Evolutionary conservation across 2,797 vertebrate species (phyloP).

Genomic region (Tragopan temminckii): DNA sequence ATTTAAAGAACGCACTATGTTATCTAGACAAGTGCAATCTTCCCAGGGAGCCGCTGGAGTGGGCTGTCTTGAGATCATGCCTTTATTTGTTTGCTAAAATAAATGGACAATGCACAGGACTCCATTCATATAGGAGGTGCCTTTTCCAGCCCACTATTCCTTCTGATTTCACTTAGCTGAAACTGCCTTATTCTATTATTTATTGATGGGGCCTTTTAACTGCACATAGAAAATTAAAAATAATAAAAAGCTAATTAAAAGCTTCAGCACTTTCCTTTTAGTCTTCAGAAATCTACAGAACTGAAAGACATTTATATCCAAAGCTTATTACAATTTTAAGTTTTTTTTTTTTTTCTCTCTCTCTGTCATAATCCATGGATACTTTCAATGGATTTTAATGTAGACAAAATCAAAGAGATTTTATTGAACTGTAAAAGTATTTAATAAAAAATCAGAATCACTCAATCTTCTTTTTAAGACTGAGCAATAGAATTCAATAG

Average conservation of each 20-base stretch:
- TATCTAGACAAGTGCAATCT: slow-evolving; percentile 66
- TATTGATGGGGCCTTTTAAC: background rate
- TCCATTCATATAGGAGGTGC: background rate
- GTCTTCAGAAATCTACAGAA: background rate
- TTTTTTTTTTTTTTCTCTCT: background rate
- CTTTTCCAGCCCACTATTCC: background rate
- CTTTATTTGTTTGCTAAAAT: slow-evolving; percentile 55
- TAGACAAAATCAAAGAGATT: slow-evolving; percentile 5
- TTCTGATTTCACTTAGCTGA: background rate
- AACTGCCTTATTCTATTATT: background rate
- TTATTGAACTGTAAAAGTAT: slow-evolving; percentile 8
- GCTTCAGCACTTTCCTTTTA: background rate
- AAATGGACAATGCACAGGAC: slow-evolving; percentile 49
- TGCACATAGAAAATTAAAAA: background rate
- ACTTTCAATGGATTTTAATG: slow-evolving; percentile 20
- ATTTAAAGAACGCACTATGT: slow-evolving; percentile 60
- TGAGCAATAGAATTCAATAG: slow-evolving; percentile 3
- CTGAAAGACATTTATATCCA: slow-evolving; percentile 1
- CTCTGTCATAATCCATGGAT: background rate
- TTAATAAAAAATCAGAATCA: slow-evolving; percentile 48
- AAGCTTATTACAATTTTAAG: background rate
- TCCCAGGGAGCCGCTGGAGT: slow-evolving; percentile 57
- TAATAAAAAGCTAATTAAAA: slow-evolving; percentile 44
- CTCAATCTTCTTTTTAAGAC: slow-evolving; percentile 8
- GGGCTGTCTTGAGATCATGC: slow-evolving; percentile 35